Percentiles rank a stretch among this genome's conserved stretches.
Conservation (phyloP, 2,797 vertebrate species). For the Tauraco hartlaubi region DNA sequence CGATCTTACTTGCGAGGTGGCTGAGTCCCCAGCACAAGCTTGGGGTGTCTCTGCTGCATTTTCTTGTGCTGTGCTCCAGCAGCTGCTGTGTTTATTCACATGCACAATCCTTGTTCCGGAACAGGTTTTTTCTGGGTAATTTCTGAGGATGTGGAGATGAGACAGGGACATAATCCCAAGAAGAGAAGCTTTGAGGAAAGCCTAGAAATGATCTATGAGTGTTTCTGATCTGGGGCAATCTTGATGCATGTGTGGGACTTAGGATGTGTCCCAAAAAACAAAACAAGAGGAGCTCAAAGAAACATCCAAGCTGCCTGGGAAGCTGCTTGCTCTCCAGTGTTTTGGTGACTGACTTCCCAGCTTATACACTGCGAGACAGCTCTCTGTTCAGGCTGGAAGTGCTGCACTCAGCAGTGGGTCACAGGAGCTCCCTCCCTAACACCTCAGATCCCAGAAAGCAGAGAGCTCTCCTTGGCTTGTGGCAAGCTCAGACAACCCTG, state of each 20-base stretch:
- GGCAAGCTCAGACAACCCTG: background rate
- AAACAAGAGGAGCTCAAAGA: background rate
- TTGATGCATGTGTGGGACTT: background rate
- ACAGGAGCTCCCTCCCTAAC: background rate
- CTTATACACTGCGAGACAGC: background rate
- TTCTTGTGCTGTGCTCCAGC: background rate
- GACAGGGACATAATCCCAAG: background rate
- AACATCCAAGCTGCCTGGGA: background rate
- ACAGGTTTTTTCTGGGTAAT: background rate
- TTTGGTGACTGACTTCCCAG: background rate
- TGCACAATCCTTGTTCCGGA: background rate
- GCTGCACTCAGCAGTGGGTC: background rate
- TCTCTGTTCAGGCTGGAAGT: background rate
- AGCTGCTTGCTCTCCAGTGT: background rate
- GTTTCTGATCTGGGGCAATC: background rate
- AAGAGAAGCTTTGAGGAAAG: background rate
- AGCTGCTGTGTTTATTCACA: background rate
- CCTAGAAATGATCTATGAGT: background rate
- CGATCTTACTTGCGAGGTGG: accelerated
- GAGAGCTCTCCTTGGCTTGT: background rate
- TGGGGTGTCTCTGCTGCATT: background rate
- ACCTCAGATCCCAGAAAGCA: background rate
- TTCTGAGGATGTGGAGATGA: background rate
- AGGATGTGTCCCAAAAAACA: accelerated
- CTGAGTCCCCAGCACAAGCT: background rate